Base-by-base conservation (phyloP, 64 coral and sea anemone species). In the Porites lutea region DNA sequence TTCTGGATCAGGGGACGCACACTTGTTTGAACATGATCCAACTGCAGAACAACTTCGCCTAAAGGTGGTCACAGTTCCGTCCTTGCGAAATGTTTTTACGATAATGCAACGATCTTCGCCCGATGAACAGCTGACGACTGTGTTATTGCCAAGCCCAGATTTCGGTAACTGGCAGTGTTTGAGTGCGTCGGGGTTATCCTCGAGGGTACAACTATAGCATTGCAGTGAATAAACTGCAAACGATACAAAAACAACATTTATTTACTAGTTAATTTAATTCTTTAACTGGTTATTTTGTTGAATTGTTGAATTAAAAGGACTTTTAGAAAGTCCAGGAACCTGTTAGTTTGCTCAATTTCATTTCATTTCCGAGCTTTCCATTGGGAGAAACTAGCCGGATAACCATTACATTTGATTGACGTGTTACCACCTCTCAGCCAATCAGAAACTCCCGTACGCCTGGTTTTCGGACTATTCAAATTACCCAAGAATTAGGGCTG, bases 161-260 rank as follows among this genome's bases (percentile, higher is more conserved):
- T 45, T 21, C 12, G 80, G 10, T 11, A 83, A 8, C 51, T 48
- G 8, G 37, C 80, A 83, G 47, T 66, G 50, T 83, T 83, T 2
- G 60, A 64, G 44, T 14, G 80, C 59, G 45, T 68, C 80, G 5
- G 59, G 2, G 2, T 51, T 50, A 45, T 27, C 61, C 67, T 83
- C 80, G 13, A 16, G 80, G 13, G 12, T 11, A 19, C 80, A 83
- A 7, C 62, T 6, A 18, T 83, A 83, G 37, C 80, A 83, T 64
- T 83, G 45, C 46, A 83, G 80, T 0, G 60, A 68, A 21, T 14
- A 83, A 50, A 62, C 80, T 83, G 14, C 3, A 62, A 82, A 47
- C 7, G 5, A 64, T 47, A 18, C 22, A 19, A 22, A 59, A 59
- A 12, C 4, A 59, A 59, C 16, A 68, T 18, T 3, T 15, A 14